phyloP scores from a whole-genome alignment of 2,113 vertebrate genomes.

The Microtus montanus region DNA sequence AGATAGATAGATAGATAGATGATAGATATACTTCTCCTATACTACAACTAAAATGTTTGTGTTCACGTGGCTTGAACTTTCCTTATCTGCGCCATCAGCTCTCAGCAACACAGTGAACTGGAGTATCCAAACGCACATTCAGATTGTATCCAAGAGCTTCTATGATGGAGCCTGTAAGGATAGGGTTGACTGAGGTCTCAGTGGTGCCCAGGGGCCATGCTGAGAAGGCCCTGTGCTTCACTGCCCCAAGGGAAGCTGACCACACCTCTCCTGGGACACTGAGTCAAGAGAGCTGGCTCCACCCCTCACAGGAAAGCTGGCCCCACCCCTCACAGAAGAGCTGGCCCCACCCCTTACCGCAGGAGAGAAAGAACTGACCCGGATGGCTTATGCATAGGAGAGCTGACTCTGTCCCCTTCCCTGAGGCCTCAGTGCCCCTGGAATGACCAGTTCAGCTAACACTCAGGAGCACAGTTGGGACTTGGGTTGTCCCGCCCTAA shows the following conservation, averaged over 20 bases:
- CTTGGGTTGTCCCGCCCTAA: neutral
- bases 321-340: no score
- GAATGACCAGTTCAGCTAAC: neutral
- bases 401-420: neutral
- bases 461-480: neutral
- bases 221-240: neutral
- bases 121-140: slow-evolving; percentile 54
- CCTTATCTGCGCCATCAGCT: neutral
- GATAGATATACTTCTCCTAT: neutral
- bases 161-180: neutral
- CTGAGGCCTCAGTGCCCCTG: neutral
- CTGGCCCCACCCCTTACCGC: no score
- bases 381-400: rapidly evolving
- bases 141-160: slow-evolving; percentile 5
- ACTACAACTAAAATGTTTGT: neutral
- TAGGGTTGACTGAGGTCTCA: neutral
- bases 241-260: neutral
- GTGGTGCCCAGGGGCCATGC: neutral
- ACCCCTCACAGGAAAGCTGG: no score
- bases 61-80: neutral
- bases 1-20: no score
- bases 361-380: neutral
- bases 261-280: no score
- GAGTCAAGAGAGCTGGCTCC: no score
- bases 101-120: slow-evolving; percentile 26